Base-by-base conservation (phyloP, 2,888 invertebrate genomes). In the Alcis repandata region DNA sequence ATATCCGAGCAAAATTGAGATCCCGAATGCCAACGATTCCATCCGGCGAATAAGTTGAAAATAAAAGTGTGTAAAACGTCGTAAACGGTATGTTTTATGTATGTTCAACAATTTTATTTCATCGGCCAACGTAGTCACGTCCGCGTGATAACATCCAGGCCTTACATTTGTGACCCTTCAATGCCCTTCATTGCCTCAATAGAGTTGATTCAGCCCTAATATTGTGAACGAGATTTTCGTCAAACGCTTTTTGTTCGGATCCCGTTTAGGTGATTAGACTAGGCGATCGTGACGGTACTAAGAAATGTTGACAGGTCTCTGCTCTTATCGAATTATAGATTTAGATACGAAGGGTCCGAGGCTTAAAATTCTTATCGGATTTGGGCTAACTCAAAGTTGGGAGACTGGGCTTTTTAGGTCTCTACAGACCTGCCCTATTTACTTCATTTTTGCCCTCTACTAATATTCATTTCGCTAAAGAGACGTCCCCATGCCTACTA, bases 91-190 rank as follows among this genome's bases (percentile, higher is more conserved):
- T 71, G 67, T 71, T 71, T 67, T 73, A 67, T 73, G 78, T 76
- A 70, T 74, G 74, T 76, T 80, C 69, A 75, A 77, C 77, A 76
- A 74, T 78, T 75, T 74, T 73, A 72, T 68, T 73, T 73, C 73
- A 78, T 82, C 77, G 70, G 71, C 74, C 67, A 80, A 76, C 70
- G 85, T 63, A 67, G 77, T 83, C 87, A 86, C 86, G 86, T 86
- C 75, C 61, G 68, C 54, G 68, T 76, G 71, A 83, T 83, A 80
- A 80, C 73, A 76, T 70, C 73, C 73, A 71, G 68, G 72, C 70
- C 66, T 71, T 68, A 72, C 75, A 69, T 82, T 74, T 82, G 79
- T 72, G 81, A 76, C 81, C 80, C 75, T 79, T 65, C 71, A 73
- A 57, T 76, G 69, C 80, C 79, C 75, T 79, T 65, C 71, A 72